Percentiles rank a stretch among this genome's conserved stretches.
Evolutionary conservation across 1,140 invertebrate genomes (phyloP).

Genomic region (Drosophila ohnishii): DNA sequence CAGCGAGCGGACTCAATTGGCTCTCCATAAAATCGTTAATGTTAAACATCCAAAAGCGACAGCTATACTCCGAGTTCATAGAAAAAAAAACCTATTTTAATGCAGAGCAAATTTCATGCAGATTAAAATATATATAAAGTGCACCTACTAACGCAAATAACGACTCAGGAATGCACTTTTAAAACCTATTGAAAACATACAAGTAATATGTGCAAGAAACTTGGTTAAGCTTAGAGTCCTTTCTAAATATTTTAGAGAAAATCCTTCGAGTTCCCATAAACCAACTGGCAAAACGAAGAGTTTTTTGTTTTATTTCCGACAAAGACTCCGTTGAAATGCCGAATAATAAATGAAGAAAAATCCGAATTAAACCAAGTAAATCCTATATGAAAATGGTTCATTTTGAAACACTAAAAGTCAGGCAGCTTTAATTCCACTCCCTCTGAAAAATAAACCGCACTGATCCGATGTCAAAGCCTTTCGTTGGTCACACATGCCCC

Average conservation of each 20-base stretch:
- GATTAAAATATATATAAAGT: slow-evolving; percentile 7
- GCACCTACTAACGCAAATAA: background rate
- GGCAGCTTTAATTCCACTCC: background rate
- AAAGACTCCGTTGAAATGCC: background rate
- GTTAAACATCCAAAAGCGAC: slow-evolving; percentile 33
- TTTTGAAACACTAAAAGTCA: slow-evolving; percentile 5
- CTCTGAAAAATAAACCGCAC: slow-evolving; percentile 11
- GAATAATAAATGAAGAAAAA: background rate
- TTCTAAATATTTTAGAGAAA: background rate
- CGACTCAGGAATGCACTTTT: background rate
- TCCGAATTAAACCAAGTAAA: background rate
- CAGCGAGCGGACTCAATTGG: slow-evolving; percentile 17
- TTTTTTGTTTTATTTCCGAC: background rate
- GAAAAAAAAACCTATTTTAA: background rate
- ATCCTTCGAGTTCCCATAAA: background rate
- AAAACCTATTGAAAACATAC: background rate
- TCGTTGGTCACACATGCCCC: slow-evolving; percentile 11
- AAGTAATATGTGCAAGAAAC: background rate
- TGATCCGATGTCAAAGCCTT: slow-evolving; percentile 27
- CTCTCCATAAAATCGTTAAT: slow-evolving; percentile 25
- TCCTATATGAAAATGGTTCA: slow-evolving; percentile 1
- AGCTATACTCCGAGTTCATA: slow-evolving; percentile 6
- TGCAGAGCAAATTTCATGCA: slow-evolving; percentile 23
- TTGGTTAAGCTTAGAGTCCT: background rate
- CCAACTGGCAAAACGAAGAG: background rate